These are phyloP conservation scores for Smithornis capensis DNA, from an alignment of 2,113 vertebrate genomes.

Conservation along the genomic window DNA sequence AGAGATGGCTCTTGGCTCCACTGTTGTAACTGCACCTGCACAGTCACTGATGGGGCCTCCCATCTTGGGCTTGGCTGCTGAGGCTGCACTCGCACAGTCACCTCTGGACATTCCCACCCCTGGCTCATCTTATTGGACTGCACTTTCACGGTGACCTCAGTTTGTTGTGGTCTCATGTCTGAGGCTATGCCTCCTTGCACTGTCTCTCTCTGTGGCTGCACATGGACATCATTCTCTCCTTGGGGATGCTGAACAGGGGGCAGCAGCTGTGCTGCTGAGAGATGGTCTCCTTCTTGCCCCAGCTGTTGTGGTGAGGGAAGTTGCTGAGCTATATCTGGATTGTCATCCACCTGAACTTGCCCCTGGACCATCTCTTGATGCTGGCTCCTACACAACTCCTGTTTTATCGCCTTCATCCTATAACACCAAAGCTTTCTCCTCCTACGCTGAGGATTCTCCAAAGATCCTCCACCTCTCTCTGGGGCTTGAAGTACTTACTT, in stretches of 20 bases:
- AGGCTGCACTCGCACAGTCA: neutral
- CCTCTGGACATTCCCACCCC: neutral
- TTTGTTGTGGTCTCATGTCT: neutral
- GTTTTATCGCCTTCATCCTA: neutral
- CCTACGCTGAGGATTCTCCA: neutral
- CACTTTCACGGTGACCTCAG: neutral
- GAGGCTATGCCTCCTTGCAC: fast-evolving
- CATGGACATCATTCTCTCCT: neutral
- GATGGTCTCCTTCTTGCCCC: neutral
- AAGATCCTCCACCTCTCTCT: neutral
- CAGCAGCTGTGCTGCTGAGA: neutral
- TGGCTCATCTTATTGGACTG: neutral
- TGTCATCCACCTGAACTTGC: neutral
- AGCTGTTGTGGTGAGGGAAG: neutral
- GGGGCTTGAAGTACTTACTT: neutral
- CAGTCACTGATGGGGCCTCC: neutral
- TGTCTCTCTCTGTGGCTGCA: neutral
- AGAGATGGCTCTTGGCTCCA: neutral
- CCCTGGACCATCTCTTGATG: neutral
- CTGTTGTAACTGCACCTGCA: neutral
- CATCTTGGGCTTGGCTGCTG: neutral
- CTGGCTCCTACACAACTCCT: fast-evolving
- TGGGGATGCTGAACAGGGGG: neutral
- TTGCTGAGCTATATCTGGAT: neutral
- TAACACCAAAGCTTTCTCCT: neutral